These are phyloP conservation scores for Pristionchus fissidentatus DNA, from an alignment of 2,888 invertebrate species.

Conservation along the genomic window DNA sequence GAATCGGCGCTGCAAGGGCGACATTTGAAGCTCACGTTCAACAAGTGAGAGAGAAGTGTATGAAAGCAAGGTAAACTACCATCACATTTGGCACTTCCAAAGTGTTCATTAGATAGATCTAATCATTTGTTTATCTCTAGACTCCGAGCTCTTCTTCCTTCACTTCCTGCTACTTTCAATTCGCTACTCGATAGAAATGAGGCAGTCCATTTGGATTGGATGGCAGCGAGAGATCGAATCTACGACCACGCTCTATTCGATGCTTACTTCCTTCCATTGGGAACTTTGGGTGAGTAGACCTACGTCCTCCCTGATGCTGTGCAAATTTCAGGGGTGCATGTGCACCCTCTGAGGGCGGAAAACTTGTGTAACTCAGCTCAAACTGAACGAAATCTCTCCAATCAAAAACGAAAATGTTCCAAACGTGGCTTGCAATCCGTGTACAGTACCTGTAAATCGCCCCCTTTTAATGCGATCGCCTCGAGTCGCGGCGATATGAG, in stretches of 20 bases:
- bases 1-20: slow-evolving; percentile 58
- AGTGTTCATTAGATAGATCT: not conserved
- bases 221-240: slow-evolving; percentile 87
- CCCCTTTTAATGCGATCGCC: not conserved
- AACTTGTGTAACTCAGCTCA: too few relatives aligned
- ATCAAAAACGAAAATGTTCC: too few relatives aligned
- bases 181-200: slow-evolving; percentile 77
- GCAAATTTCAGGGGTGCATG: too few relatives aligned
- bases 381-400: too few relatives aligned
- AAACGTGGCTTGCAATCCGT: too few relatives aligned
- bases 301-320: too few relatives aligned
- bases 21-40: slow-evolving; percentile 64
- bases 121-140: too few relatives aligned
- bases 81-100: not conserved
- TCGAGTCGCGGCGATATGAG: too few relatives aligned
- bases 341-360: too few relatives aligned
- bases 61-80: slow-evolving; percentile 40
- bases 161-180: slow-evolving; percentile 60
- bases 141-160: slow-evolving; percentile 60
- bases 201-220: slow-evolving; percentile 84
- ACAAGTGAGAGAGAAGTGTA: slow-evolving; percentile 58
- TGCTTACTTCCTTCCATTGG: slow-evolving; percentile 82
- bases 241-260: slow-evolving; percentile 93
- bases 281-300: slow-evolving; percentile 50
- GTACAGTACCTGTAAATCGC: not conserved